These are phyloP conservation scores for Aviceda subcristata DNA, from an alignment of 2,113 vertebrate genomes.

Conservation along the genomic window DNA sequence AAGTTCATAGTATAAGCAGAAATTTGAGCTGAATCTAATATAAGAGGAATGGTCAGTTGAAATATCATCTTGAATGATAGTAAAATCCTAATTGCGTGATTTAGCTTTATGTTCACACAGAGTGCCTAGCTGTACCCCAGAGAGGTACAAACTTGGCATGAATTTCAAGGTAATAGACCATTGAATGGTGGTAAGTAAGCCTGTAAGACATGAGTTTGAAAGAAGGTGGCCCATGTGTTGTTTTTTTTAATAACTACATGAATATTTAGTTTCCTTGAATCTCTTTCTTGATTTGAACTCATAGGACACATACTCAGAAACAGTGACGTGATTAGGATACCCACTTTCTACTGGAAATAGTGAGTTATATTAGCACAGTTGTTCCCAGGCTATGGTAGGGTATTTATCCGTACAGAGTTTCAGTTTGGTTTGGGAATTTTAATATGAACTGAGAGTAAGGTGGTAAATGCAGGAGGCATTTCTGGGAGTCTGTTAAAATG, in stretches of 20 bases:
- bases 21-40: not conserved
- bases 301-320: not conserved
- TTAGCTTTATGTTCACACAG: not conserved
- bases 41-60: not conserved
- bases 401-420: not conserved
- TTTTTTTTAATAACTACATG: not conserved
- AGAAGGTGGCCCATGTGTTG: not conserved
- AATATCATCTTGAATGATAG: not conserved
- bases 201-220: not conserved
- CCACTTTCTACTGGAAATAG: not conserved
- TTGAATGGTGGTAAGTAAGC: not conserved
- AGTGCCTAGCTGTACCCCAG: not conserved
- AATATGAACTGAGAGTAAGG: not conserved
- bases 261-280: not conserved
- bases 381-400: not conserved
- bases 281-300: not conserved
- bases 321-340: not conserved
- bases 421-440: not conserved
- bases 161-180: not conserved
- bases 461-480: not conserved
- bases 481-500: not conserved
- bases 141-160: not conserved
- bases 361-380: not conserved
- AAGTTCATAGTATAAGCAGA: not conserved
- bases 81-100: not conserved